Conservation (phyloP, 2,888 invertebrate genomes). For the Pantelozetes paolii region DNA sequence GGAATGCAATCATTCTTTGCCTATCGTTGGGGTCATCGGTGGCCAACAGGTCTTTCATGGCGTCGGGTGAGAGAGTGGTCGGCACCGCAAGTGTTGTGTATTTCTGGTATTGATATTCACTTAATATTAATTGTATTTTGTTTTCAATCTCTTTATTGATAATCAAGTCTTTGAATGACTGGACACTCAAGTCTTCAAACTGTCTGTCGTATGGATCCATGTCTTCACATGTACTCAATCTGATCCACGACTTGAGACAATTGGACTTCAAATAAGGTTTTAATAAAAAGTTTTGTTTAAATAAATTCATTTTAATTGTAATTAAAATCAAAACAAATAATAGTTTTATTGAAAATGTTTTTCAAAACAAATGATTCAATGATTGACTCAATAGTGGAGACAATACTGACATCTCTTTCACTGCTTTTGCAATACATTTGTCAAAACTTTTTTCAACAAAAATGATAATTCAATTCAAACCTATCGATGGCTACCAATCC, state of each 20-base stretch:
- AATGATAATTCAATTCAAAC: neutral
- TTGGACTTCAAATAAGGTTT: no score
- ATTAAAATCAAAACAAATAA: no score
- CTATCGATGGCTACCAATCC: neutral
- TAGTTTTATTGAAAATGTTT: no score
- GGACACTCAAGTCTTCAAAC: slow-evolving; percentile 4
- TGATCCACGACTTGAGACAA: no score
- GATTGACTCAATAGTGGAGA: no score
- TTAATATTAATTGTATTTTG: slow-evolving; percentile 14
- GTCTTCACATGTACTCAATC: no score
- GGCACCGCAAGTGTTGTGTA: slow-evolving; percentile 37
- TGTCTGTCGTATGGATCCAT: neutral
- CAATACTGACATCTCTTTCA: no score
- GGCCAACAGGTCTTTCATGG: slow-evolving; percentile 35
- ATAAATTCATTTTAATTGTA: no score
- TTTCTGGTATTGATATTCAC: slow-evolving; percentile 40
- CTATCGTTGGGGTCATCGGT: neutral
- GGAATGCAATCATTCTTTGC: slow-evolving; percentile 10
- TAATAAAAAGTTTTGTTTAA: no score
- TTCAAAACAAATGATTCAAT: no score
- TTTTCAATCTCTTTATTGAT: neutral
- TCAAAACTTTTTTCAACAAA: no score
- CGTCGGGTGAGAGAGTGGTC: neutral
- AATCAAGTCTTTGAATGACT: slow-evolving; percentile 14
- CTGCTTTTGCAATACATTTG: no score